A percentile compares a stretch with the other conserved stretches of the same genome.
These are phyloP conservation scores for Dinocampus coccinellae DNA, from an alignment of 2,888 invertebrate species.

Conservation along the genomic window DNA sequence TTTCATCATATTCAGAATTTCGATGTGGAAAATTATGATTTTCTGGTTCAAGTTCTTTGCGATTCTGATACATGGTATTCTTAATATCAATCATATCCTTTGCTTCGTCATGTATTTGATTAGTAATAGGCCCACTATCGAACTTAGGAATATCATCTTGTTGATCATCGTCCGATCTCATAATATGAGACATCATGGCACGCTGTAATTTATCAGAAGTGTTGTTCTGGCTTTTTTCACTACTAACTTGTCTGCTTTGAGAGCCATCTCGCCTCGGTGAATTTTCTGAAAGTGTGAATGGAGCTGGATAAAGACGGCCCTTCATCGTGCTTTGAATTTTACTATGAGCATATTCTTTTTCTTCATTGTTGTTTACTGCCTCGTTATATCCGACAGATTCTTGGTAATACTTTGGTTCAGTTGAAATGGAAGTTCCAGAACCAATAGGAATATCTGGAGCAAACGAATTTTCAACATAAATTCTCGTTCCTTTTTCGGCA, in stretches of 20 bases:
- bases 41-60: background rate
- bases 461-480: background rate
- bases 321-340: constrained; percentile 1
- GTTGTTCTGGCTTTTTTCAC: background rate
- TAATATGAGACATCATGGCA: background rate
- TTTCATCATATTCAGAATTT: constrained; percentile 23
- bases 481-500: background rate
- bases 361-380: background rate
- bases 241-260: background rate
- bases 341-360: constrained; percentile 1
- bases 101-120: background rate
- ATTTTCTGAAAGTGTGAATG: constrained; percentile 11
- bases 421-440: constrained; percentile 29
- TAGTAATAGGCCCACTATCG: background rate
- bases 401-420: constrained; percentile 39
- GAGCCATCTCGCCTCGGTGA: background rate
- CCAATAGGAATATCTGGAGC: constrained; percentile 34
- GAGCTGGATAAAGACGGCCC: constrained; percentile 2
- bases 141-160: background rate
- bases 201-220: background rate
- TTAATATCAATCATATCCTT: background rate
- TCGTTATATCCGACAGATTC: background rate
- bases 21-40: background rate
- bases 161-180: background rate
- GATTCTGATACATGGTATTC: background rate